Evolutionary conservation across 2,888 invertebrate genomes (phyloP).

Genomic region (Lepidocyrtinus sp.): DNA sequence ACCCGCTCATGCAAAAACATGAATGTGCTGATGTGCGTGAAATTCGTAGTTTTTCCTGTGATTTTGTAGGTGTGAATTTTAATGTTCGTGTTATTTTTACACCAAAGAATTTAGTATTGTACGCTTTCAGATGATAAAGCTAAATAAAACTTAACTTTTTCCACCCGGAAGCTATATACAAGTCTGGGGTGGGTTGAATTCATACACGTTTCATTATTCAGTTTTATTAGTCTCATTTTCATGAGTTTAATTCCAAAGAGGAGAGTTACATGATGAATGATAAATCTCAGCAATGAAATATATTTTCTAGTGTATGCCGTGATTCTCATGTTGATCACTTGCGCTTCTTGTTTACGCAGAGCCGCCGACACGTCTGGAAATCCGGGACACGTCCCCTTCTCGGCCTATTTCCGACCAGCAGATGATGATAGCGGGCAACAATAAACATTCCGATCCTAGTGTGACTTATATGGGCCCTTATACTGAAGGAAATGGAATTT

Average conservation of each 20-base stretch:
- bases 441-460: constrained; percentile 61
- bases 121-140: not conserved
- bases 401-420: constrained; percentile 69
- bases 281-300: constrained; percentile 9
- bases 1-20: not conserved
- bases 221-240: constrained; percentile 18
- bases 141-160: not conserved
- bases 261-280: constrained; percentile 8
- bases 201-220: not conserved
- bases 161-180: not conserved
- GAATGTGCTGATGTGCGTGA: not conserved
- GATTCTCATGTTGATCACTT: constrained; percentile 6
- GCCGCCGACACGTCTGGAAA: constrained; percentile 68
- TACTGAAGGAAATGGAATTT: constrained; percentile 70
- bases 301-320: not conserved
- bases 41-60: constrained; percentile 1
- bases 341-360: constrained; percentile 59
- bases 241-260: constrained; percentile 7
- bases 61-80: constrained; percentile 15
- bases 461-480: constrained; percentile 71
- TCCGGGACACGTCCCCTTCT: constrained; percentile 67
- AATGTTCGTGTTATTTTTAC: not conserved
- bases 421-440: constrained; percentile 55
- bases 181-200: not conserved
- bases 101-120: too few species aligned